A percentile compares a stretch with the other conserved stretches of the same genome.
Conservation (phyloP, 2,113 vertebrate species). For the Cnemophilus loriae region DNA sequence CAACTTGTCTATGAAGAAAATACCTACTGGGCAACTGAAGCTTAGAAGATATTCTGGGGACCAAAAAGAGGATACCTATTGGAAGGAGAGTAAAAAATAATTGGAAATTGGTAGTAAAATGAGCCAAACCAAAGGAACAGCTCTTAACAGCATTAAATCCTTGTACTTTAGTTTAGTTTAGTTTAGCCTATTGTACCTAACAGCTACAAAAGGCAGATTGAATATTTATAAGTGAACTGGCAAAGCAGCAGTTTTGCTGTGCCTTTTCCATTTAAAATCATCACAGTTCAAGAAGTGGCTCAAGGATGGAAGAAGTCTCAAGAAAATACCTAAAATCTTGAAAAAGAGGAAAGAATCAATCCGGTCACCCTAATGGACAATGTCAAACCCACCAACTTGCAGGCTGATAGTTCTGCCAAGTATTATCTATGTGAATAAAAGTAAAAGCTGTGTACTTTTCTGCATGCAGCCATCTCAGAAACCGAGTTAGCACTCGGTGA, state of each 20-base stretch:
- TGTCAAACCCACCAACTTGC: background rate
- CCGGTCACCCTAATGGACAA: background rate
- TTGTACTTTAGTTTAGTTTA: background rate
- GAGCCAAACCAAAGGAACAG: background rate
- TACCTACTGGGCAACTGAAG: background rate
- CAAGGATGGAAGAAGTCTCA: background rate
- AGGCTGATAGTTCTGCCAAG: background rate
- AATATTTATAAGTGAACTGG: background rate
- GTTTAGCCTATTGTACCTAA: background rate
- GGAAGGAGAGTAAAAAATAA: background rate
- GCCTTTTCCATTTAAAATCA: background rate
- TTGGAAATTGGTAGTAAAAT: background rate
- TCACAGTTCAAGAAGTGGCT: background rate
- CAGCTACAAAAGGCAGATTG: background rate
- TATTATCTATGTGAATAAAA: background rate
- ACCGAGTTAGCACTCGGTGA: background rate
- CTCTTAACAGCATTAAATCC: background rate
- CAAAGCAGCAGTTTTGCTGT: background rate
- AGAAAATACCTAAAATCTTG: background rate
- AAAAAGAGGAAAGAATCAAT: background rate
- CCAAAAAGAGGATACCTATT: background rate
- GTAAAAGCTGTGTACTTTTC: background rate
- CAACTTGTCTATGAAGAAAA: background rate
- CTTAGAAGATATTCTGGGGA: background rate
- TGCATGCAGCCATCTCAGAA: background rate